These are phyloP conservation scores for Cataglyphis albicans DNA, from an alignment of 2,888 invertebrate species.

Conservation along the genomic window DNA sequence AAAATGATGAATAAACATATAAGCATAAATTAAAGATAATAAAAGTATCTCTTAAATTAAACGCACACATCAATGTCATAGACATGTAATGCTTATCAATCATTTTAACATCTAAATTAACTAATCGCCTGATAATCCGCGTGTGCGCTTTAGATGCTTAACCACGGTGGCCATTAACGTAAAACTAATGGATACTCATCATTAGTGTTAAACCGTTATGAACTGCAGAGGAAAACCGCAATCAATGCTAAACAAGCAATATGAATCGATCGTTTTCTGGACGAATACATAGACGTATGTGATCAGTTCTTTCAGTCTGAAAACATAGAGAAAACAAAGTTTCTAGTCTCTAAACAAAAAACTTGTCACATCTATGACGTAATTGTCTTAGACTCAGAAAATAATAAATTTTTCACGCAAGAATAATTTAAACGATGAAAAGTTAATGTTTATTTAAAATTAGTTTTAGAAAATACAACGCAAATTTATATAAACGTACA, in stretches of 20 bases:
- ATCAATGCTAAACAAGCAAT: conserved; percentile 68
- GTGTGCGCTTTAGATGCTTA: conserved; percentile 46
- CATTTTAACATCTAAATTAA: conserved; percentile 30
- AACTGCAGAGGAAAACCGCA: conserved; percentile 54
- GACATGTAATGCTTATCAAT: not conserved
- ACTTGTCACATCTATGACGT: not conserved
- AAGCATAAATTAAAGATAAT: not conserved
- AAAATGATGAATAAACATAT: not conserved
- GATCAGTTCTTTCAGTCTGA: not conserved
- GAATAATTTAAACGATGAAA: not conserved
- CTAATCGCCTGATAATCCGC: conserved; percentile 33
- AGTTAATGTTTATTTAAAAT: not conserved
- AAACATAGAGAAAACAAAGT: not conserved
- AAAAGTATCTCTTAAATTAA: not conserved
- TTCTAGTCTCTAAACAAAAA: not conserved
- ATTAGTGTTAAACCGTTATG: conserved; percentile 55
- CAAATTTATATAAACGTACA: not conserved
- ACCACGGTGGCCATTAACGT: conserved; percentile 60
- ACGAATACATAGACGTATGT: not conserved
- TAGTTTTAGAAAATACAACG: not conserved
- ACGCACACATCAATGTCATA: not conserved
- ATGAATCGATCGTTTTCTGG: conserved; percentile 54
- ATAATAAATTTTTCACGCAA: not conserved
- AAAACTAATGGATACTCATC: conserved; percentile 61
- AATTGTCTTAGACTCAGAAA: not conserved